Evolutionary conservation across 2,888 invertebrate species (phyloP), one percentile per base, ranked within the genome.

Genomic region (Chymomyza caudatula): DNA sequence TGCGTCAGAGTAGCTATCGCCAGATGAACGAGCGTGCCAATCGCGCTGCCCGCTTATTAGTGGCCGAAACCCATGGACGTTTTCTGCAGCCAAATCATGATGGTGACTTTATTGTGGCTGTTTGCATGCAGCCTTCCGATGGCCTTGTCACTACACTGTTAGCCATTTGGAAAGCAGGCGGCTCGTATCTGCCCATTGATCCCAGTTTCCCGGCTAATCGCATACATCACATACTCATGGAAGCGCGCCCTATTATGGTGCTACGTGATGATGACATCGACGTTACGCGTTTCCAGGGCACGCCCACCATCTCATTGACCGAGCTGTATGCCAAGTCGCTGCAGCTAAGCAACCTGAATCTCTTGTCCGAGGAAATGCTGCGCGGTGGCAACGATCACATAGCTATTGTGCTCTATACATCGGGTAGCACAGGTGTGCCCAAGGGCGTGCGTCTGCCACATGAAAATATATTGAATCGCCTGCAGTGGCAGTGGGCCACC

Each of bases 381-480:
- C 69, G 85, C 6, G 77, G 76, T 4, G 75, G 81, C 49, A 83
- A 74, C 19, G 83, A 80, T 17, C 77, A 88, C 51, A 78, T 89
- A 37, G 90, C 88, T 23, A 84, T 90, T 54, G 86, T 90, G 15
- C 77, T 90, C 0, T 89, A 89, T 63, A 89, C 89, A 11, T 97
- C 97, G 23, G 97, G 97, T 13, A 97, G 97, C 86, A 97, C 97
- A 0, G 97, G 97, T 0, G 91, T 95, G 17, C 97, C 97, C 4
- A 97, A 97, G 93, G 97, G 96, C 92, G 97, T 97, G 0, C 93
- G 96, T 29, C 90, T 97, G 4, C 93, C 94, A 0, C 96, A 96
- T 86, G 92, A 93, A 22, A 94, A 95, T 0, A 92, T 96, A 60
- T 91, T 96, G 83, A 97, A 97, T 88, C 94, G 97, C 0, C 92